phyloP scores from a whole-genome alignment of 1,140 invertebrate species.

The Bombus soroeensis region DNA sequence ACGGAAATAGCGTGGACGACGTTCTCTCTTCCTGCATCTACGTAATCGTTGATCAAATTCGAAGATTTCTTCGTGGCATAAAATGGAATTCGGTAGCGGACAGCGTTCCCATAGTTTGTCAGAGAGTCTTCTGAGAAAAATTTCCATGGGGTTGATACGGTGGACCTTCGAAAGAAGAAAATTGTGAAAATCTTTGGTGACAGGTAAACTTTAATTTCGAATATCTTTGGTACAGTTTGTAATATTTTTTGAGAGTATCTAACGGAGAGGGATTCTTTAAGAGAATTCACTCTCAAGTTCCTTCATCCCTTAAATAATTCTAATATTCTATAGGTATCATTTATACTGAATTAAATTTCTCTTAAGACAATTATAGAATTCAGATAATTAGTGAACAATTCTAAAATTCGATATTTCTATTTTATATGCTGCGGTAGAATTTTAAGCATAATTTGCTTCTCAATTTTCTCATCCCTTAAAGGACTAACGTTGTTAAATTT shows the following conservation, averaged over 20 bases:
- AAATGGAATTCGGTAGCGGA: neutral
- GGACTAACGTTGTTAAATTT: neutral
- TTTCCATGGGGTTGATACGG: neutral
- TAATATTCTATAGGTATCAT: neutral
- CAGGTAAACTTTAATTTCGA: neutral
- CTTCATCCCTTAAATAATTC: neutral
- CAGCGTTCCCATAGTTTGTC: neutral
- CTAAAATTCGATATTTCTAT: neutral
- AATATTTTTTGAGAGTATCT: too few species aligned
- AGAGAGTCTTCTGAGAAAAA: too few species aligned
- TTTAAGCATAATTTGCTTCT: too few species aligned
- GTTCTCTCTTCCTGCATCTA: neutral
- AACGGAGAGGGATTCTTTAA: neutral
- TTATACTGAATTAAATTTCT: neutral
- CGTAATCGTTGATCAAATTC: neutral
- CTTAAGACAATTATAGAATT: too few species aligned
- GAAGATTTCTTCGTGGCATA: too few species aligned
- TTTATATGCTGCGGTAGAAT: fast-evolving
- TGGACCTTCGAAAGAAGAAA: neutral
- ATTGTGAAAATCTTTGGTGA: neutral
- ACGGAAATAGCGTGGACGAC: conserved; percentile 29
- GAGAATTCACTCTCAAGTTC: neutral
- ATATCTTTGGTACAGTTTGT: neutral
- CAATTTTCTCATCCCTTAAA: too few species aligned
- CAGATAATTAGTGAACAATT: neutral